These are phyloP conservation scores for Bombus pyrosoma DNA, from an alignment of 1,140 invertebrate genomes.

Conservation along the genomic window DNA sequence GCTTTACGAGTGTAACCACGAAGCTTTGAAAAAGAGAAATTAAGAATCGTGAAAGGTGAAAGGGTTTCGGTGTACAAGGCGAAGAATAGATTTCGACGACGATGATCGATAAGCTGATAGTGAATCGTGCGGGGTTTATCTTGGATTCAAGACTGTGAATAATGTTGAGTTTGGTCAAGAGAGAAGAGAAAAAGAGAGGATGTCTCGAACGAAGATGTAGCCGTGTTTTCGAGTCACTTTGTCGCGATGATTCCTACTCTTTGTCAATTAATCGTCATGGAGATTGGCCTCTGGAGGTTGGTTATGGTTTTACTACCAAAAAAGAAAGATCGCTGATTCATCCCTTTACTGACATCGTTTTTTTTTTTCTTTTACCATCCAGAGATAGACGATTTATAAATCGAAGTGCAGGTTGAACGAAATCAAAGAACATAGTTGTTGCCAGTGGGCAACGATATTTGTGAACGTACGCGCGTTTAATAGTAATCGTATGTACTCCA, in stretches of 20 bases:
- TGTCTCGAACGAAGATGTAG: background rate
- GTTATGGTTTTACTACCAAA: background rate
- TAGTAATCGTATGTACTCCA: background rate
- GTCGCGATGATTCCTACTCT: slow-evolving; percentile 32
- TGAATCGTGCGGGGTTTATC: background rate
- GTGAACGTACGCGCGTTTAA: background rate
- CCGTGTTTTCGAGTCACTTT: slow-evolving; percentile 41
- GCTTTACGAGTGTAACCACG: background rate
- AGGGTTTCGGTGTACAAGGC: background rate
- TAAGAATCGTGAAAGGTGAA: background rate
- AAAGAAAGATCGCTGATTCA: background rate
- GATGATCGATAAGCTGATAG: background rate
- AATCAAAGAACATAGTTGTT: background rate
- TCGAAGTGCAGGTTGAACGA: background rate
- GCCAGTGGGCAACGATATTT: background rate
- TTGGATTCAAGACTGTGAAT: background rate
- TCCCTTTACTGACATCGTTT: background rate
- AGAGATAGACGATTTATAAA: background rate
- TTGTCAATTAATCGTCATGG: slow-evolving; percentile 47
- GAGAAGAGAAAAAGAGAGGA: slow-evolving; percentile 19
- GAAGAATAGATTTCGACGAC: background rate
- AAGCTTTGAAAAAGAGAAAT: background rate
- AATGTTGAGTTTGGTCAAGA: background rate
- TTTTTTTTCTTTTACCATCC: background rate
- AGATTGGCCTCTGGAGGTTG: slow-evolving; percentile 35